These are phyloP conservation scores for Crenichthys baileyi DNA, from an alignment of 2,797 vertebrate genomes.

Conservation along the genomic window DNA sequence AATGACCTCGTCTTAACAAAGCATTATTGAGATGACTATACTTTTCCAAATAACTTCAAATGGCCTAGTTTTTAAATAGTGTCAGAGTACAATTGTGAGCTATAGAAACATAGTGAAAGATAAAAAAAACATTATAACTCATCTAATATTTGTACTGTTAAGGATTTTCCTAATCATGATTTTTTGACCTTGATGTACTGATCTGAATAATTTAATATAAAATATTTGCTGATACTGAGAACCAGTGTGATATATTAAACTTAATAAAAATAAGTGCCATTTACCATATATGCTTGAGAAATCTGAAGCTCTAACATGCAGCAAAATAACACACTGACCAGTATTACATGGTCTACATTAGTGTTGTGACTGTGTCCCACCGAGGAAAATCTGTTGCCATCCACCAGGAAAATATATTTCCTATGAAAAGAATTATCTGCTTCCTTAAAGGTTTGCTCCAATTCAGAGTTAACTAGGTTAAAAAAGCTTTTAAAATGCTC, in stretches of 20 bases:
- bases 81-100: background rate
- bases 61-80: background rate
- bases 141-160: background rate
- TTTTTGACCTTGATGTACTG: background rate
- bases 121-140: background rate
- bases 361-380: background rate
- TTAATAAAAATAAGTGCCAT: slow-evolving; percentile 1
- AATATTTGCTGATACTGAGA: background rate
- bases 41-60: background rate
- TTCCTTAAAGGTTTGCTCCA: background rate
- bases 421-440: background rate
- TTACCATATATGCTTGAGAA: background rate
- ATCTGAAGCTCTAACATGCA: background rate
- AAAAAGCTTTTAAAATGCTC: background rate
- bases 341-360: too few relatives aligned
- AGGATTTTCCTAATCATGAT: background rate
- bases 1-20: background rate
- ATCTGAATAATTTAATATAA: background rate
- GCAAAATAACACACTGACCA: too few relatives aligned
- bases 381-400: background rate
- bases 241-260: background rate
- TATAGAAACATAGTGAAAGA: background rate
- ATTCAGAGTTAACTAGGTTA: background rate
- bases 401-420: background rate
- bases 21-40: background rate